Evolutionary conservation across 2,888 invertebrate species (phyloP), one percentile per base, ranked within the genome.

Genomic region (Cephus runcator): DNA sequence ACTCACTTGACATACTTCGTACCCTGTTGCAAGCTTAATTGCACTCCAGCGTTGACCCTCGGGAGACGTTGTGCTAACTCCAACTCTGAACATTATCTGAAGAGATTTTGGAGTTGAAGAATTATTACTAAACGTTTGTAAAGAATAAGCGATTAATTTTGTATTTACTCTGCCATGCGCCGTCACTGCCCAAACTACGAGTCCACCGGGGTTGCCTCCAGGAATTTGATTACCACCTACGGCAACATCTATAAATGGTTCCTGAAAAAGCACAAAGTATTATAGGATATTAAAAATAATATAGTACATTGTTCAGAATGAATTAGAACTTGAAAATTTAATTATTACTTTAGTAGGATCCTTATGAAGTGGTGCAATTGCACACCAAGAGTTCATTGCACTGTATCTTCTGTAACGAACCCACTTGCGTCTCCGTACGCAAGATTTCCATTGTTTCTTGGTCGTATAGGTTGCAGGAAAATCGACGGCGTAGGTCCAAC

Each of bases 401-500:
- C 96, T 96, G 88, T 97, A 98, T 87, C 96, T 94, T 77, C 98
- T 93, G 89, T 96, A 96, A 80, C 98, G 94, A 80, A 97, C 95
- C 98, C 98, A 98, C 89, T 97, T 96, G 83, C 98, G 93, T 85
- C 98, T 93, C 81, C 98, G 93, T 0, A 98, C 98, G 93, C 96
- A 97, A 11, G 97, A 97, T 86, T 96, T 96, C 97, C 98, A 98
- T 81, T 96, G 95, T 88, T 97, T 97, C 79, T 95, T 95, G 1
- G 95, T 93, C 40, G 95, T 94, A 92, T 95, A 98, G 71, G 95
- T 95, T 15, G 96, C 95, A 77, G 97, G 97, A 92, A 98, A 98
- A 91, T 98, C 98, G 68, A 98, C 93, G 68, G 98, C 97, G 92
- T 98, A 98, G 77, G 96, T 96, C 98, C 98, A 98, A 30, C 98